These are phyloP conservation scores for Ptilonorhynchus violaceus DNA, from an alignment of 2,113 vertebrate genomes.

Conservation along the genomic window DNA sequence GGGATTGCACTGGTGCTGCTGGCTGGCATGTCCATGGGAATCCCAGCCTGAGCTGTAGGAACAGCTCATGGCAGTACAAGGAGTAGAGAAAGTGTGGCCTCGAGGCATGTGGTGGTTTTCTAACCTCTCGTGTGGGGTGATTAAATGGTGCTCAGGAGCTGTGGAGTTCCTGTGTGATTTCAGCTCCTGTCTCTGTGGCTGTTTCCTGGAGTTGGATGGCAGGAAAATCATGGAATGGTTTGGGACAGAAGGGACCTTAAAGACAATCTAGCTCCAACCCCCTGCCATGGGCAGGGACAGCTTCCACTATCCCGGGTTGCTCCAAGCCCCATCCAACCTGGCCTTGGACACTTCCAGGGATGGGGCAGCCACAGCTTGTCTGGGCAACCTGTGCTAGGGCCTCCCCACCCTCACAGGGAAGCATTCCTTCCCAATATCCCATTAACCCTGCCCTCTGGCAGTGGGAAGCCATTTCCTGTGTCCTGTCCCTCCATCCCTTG, in stretches of 20 bases:
- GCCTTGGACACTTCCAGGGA: not conserved
- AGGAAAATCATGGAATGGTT: not conserved
- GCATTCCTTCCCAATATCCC: rapidly evolving
- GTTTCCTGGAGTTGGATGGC: not conserved
- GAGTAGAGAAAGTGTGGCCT: not conserved
- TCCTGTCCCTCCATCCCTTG: not conserved
- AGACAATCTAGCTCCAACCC: not conserved
- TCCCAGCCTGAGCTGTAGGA: not conserved
- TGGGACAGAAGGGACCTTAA: not conserved
- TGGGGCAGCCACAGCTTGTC: not conserved
- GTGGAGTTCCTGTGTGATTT: not conserved
- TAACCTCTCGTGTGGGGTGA: rapidly evolving
- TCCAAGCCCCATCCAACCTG: rapidly evolving
- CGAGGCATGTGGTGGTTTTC: not conserved
- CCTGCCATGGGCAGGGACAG: not conserved
- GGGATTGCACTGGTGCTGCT: no score
- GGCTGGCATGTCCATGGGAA: rapidly evolving
- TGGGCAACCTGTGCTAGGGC: not conserved
- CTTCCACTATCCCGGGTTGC: rapidly evolving
- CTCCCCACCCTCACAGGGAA: rapidly evolving
- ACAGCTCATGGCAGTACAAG: rapidly evolving
- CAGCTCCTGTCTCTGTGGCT: not conserved
- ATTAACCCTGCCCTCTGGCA: not conserved
- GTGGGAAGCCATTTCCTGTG: not conserved
- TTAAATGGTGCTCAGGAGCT: not conserved